Base-by-base conservation (phyloP, 2,888 invertebrate genomes). In the Xiphydria camelus region DNA sequence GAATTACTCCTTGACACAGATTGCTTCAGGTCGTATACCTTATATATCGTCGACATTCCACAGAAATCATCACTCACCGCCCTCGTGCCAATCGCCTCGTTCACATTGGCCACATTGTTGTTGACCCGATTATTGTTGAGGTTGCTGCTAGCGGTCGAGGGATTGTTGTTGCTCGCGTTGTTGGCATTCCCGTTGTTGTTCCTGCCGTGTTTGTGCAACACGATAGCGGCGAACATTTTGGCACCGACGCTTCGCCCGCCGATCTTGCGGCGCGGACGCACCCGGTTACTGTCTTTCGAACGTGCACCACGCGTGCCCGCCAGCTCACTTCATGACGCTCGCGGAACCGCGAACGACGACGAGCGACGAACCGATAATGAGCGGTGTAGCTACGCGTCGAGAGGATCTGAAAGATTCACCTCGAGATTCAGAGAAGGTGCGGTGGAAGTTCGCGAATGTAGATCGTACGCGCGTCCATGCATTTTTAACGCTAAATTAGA, bases 171-270 rank as follows among this genome's bases (percentile, higher is more conserved):
- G 39, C 47, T 20, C 59, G 55, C 48, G 47, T 63, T 51, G 41
- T 64, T 62, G 4, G 56, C 57, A 52, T 61, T 64, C 39, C 58
- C 57, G 41, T 55, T 59, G 44, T 55, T 57, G 45, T 71, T 65
- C 51, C 64, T 72, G 53, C 53, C 66, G 58, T 73, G 70, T 59
- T 73, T 74, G 61, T 73, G 73, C 53, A 74, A 58, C 41, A 76
- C 73, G 73, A 75, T 76, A 19, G 74, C 70, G 47, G 71, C 73
- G 49, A 74, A 74, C 73, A 74, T 73, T 35, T 18, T 37, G 31
- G 31, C 43, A 32, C 42, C 37, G 52, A 48, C 39, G 17, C 25
- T 26, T 25, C 26, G 23, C 3, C 21, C 14, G 1, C 10, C 26
- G 35, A 29, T 20, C 47, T 46, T 25, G 43, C 45, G 41, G 9